phyloP scores from a whole-genome alignment of 2,113 vertebrate genomes.

The Myanophis thanlyinensis region DNA sequence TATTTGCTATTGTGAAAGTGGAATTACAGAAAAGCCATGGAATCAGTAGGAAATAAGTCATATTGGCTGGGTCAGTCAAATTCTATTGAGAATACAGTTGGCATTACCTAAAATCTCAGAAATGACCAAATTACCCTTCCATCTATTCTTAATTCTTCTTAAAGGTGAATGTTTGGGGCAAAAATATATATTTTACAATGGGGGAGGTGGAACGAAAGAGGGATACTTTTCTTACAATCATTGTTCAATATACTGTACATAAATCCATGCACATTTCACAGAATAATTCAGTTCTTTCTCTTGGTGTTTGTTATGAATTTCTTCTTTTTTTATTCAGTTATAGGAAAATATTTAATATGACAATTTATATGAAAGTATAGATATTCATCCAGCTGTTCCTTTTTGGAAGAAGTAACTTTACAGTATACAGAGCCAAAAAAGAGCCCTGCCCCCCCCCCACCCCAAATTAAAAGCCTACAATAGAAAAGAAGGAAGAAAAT shows the following conservation, averaged over 20 bases:
- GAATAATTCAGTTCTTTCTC: background rate
- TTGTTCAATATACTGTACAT: background rate
- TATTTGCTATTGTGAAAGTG: no score
- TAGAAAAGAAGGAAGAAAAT: no score
- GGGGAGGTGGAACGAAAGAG: no score
- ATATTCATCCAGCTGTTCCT: no score
- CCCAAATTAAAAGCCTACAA: no score
- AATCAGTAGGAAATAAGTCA: no score
- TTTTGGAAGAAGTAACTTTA: no score
- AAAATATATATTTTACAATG: background rate
- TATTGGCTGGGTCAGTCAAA: no score
- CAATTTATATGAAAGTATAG: background rate
- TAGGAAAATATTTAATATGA: background rate
- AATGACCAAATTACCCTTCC: background rate
- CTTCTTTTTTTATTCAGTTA: background rate
- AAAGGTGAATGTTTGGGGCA: background rate
- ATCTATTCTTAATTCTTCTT: background rate
- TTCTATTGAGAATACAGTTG: background rate
- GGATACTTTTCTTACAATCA: no score
- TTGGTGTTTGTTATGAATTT: background rate
- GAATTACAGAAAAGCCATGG: no score
- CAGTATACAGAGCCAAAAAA: no score
- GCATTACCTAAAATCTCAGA: background rate
- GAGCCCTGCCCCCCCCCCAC: no score
- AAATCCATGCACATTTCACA: background rate